Percentiles rank a stretch among this genome's conserved stretches.
Conservation (phyloP, 37 sponge, comb jelly and placozoan genomes). For the Petrosia ficiformis region DNA sequence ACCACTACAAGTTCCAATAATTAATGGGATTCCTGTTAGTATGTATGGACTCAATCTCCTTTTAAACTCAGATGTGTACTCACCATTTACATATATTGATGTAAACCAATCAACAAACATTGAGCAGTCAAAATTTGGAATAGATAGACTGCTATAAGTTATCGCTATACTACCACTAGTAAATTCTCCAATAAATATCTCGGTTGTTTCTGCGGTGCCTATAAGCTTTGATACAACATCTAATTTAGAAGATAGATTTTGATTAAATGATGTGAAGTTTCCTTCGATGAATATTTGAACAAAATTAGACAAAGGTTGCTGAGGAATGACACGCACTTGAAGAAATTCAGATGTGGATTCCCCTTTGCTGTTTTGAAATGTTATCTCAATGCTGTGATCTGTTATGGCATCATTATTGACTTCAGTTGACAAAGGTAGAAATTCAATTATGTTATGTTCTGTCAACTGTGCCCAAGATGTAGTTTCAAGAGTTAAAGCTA, state of each 20-base stretch:
- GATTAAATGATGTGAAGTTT: conserved; percentile 27
- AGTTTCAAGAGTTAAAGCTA: conserved; percentile 10
- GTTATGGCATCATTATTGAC: conserved; percentile 13
- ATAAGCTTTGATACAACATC: conserved; percentile 16
- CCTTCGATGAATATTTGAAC: conserved; percentile 39
- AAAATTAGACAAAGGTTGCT: not conserved
- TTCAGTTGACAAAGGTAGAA: conserved; percentile 17
- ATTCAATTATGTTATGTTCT: conserved; percentile 9
- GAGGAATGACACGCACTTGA: conserved; percentile 28
- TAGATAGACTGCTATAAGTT: conserved; percentile 38
- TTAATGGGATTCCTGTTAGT: conserved; percentile 1
- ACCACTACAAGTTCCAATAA: conserved; percentile 24
- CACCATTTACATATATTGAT: not conserved
- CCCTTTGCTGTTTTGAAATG: conserved; percentile 32
- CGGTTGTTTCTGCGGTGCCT: not conserved
- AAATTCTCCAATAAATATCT: conserved; percentile 9
- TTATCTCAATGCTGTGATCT: conserved; percentile 26
- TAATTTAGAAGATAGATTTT: conserved; percentile 24
- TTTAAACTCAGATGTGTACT: conserved; percentile 14
- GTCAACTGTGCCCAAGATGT: conserved; percentile 50
- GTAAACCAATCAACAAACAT: conserved; percentile 13
- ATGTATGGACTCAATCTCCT: conserved; percentile 16
- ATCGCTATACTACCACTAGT: conserved; percentile 31
- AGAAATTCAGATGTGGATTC: conserved; percentile 28
- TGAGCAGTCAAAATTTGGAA: conserved; percentile 37